Percentiles rank a stretch among this genome's conserved stretches.
These are phyloP conservation scores for Trachemys scripta DNA, from an alignment of 2,113 vertebrate species.

Conservation along the genomic window DNA sequence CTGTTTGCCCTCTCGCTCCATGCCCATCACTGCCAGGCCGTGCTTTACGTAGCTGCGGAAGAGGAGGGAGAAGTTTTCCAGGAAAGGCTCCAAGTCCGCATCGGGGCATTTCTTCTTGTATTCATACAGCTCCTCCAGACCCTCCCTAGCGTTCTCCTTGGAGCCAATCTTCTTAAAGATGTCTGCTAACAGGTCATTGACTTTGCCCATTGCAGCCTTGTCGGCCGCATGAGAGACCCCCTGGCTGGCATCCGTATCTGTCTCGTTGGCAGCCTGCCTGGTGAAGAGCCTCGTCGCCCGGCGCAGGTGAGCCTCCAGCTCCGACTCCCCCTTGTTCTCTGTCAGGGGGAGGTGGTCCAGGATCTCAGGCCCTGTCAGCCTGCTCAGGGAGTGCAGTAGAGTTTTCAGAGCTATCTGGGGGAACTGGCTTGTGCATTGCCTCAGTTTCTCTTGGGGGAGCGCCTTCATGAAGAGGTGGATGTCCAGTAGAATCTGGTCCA, in stretches of 20 bases:
- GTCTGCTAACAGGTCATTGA: slow-evolving; percentile 79
- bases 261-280: slow-evolving; percentile 68
- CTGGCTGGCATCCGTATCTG: slow-evolving; percentile 73
- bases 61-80: slow-evolving; percentile 83
- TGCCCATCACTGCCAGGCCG: slow-evolving; percentile 81
- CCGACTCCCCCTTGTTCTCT: slow-evolving; percentile 82
- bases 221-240: slow-evolving; percentile 59
- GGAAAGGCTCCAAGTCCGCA: slow-evolving; percentile 82
- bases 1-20: slow-evolving; percentile 80
- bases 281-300: slow-evolving; percentile 76
- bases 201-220: slow-evolving; percentile 82
- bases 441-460: slow-evolving; percentile 84
- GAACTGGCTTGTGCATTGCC: slow-evolving; percentile 80
- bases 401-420: slow-evolving; percentile 85
- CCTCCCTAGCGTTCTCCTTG: slow-evolving; percentile 85
- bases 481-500: slow-evolving; percentile 84
- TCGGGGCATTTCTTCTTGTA: slow-evolving; percentile 82
- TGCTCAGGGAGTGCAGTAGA: slow-evolving; percentile 84
- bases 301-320: slow-evolving; percentile 83
- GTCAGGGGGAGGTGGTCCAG: slow-evolving; percentile 85
- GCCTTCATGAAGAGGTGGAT: slow-evolving; percentile 84
- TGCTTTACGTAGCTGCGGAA: slow-evolving; percentile 87
- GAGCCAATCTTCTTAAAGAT: slow-evolving; percentile 87
- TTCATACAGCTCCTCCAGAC: slow-evolving; percentile 82
- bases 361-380: slow-evolving; percentile 83